These are phyloP conservation scores for Molossus molossus DNA, from an alignment of 2,797 vertebrate species.

Conservation along the genomic window DNA sequence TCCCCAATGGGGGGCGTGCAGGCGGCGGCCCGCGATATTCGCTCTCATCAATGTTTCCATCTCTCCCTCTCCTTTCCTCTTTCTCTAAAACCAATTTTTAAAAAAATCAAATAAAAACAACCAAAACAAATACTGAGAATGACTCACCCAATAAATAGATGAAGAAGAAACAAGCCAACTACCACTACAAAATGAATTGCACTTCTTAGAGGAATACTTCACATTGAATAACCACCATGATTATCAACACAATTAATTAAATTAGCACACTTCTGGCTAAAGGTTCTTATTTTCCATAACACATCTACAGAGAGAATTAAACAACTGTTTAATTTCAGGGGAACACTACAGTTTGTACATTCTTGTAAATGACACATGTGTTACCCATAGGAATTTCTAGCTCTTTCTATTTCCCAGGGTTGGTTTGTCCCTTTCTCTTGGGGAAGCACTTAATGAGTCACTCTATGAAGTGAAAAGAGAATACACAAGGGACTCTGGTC, in stretches of 20 bases:
- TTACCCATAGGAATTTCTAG: not conserved
- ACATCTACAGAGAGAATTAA: not conserved
- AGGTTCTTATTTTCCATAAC: not conserved
- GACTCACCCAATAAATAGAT: not conserved
- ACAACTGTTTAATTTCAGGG: conserved; percentile 13
- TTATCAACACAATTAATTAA: not conserved
- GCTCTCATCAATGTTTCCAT: no score
- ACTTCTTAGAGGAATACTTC: not conserved
- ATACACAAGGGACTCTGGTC: not conserved
- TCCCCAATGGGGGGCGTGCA: no score
- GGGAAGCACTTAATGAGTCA: not conserved
- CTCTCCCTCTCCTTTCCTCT: no score
- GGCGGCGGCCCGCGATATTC: no score
- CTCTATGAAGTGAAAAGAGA: not conserved
- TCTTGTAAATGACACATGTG: not conserved
- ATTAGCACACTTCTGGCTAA: not conserved
- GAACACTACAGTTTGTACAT: not conserved
- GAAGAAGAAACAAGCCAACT: not conserved
- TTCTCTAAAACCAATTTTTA: no score
- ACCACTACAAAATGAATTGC: not conserved
- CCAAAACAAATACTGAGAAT: not conserved
- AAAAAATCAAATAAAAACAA: not conserved
- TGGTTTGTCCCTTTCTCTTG: not conserved
- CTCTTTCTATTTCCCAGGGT: not conserved
- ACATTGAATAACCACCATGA: not conserved